phyloP scores from a whole-genome alignment of 2,113 vertebrate genomes.

The Typhlomys cinereus region DNA sequence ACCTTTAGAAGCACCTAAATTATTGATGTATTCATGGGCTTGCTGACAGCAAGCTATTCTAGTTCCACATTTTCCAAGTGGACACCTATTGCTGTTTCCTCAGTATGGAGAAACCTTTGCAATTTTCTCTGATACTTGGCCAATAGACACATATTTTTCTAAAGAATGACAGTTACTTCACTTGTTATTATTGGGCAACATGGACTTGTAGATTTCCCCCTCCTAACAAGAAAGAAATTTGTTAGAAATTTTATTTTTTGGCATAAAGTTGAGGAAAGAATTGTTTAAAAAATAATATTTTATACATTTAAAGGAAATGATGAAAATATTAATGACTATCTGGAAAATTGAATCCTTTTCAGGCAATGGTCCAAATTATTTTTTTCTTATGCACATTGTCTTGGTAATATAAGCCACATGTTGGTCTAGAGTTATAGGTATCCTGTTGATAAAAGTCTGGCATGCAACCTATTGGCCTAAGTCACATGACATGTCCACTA shows the following conservation, averaged over 20 bases:
- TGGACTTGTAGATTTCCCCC: not conserved
- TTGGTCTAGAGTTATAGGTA: not conserved
- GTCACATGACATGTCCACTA: not conserved
- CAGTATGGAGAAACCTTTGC: not conserved
- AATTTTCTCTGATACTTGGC: slow-evolving; percentile 7
- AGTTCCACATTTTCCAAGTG: not conserved
- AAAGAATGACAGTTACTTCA: not conserved
- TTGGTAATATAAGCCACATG: not conserved
- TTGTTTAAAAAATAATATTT: not conserved
- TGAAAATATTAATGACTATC: not conserved
- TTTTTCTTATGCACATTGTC: not conserved
- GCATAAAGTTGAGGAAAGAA: not conserved
- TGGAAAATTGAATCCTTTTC: not conserved
- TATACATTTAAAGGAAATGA: not conserved
- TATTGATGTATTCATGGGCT: slow-evolving; percentile 48
- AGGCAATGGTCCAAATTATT: not conserved
- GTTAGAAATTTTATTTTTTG: not conserved
- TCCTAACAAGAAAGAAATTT: not conserved
- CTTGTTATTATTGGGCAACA: not conserved
- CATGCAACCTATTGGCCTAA: not conserved
- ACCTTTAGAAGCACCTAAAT: slow-evolving; percentile 22
- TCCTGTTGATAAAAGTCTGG: not conserved
- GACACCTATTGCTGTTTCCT: not conserved
- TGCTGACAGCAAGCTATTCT: slow-evolving; percentile 47
- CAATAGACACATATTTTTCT: slow-evolving; percentile 47